Evolutionary conservation across 2,888 invertebrate genomes (phyloP), one percentile per base, ranked within the genome.

Genomic region (Zaprionus bogoriensis): DNA sequence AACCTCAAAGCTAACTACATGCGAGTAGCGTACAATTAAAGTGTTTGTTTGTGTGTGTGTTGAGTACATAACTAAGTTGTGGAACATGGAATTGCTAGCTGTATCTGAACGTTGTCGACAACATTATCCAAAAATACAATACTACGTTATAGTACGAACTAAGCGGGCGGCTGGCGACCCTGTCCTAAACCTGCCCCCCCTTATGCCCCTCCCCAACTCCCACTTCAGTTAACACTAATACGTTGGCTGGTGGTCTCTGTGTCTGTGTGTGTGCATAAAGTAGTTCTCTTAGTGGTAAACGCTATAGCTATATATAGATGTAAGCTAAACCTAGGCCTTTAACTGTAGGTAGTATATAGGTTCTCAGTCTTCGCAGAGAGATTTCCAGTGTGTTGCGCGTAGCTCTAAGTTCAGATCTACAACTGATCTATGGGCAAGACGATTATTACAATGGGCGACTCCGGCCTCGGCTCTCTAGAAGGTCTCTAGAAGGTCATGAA

Each of bases 321-420:
- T 30, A 28, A 19, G 36, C 36, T 72, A 60, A 64, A 60, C 68
- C 60, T 74, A 70, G 59, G 76, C 70, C 78, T 69, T 82, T 76
- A 89, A 79, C 78, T 87, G 83, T 83, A 83, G 85, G 82, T 87
- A 83, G 87, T 78, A 87, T 68, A 74, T 81, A 84, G 87, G 87
- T 89, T 89, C 90, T 91, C 90, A 91, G 90, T 91, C 90, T 91
- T 91, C 83, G 89, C 90, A 89, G 89, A 90, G 90, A 91, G 89
- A 89, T 90, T 87, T 85, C 67, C 82, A 83, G 75, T 78, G 71
- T n/a, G n/a, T n/a, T n/a, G n/a, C n/a, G n/a, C n/a, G n/a, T n/a
- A n/a, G n/a, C n/a, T n/a, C n/a, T n/a, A n/a, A n/a, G n/a, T n/a
- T n/a, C n/a, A n/a, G n/a, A n/a, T n/a, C 74, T 67, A 73, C 70